Evolutionary conservation across 2,113 vertebrate species (phyloP).

Genomic region (Tetrao urogallus): DNA sequence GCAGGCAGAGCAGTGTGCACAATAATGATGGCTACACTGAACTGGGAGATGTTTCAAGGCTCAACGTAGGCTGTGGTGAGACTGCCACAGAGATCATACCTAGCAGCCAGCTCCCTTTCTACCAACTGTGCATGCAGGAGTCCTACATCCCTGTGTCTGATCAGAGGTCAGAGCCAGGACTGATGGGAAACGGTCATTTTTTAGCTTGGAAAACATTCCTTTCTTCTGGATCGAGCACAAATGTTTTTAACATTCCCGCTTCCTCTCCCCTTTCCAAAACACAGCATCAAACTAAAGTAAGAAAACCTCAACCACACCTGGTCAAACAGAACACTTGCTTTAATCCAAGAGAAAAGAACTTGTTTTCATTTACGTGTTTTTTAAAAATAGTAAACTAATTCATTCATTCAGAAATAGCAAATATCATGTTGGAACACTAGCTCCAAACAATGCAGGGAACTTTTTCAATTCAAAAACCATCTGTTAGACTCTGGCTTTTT

Average conservation of each 20-base stretch:
- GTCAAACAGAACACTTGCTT: slow-evolving; percentile 13
- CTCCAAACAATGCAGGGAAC: not conserved
- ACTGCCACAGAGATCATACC: not conserved
- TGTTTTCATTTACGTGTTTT: not conserved
- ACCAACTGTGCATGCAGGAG: not conserved
- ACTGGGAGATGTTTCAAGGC: not conserved
- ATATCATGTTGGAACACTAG: not conserved
- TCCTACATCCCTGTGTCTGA: accelerated
- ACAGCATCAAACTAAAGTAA: not conserved
- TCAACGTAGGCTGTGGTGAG: not conserved
- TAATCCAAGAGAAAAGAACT: not conserved
- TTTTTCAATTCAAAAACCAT: not conserved
- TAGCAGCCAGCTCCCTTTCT: not conserved
- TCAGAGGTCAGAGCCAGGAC: not conserved
- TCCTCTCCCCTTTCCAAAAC: not conserved
- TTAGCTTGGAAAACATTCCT: not conserved
- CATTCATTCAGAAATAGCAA: not conserved
- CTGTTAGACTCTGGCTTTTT: not conserved
- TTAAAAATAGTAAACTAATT: not conserved
- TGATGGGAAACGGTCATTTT: not conserved
- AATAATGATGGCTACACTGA: not conserved
- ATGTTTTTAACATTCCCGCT: not conserved
- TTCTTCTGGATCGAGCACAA: not conserved
- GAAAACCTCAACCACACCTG: not conserved
- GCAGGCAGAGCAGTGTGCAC: not conserved